phyloP scores from a whole-genome alignment of 2,113 vertebrate genomes.

The Percina caprodes region DNA sequence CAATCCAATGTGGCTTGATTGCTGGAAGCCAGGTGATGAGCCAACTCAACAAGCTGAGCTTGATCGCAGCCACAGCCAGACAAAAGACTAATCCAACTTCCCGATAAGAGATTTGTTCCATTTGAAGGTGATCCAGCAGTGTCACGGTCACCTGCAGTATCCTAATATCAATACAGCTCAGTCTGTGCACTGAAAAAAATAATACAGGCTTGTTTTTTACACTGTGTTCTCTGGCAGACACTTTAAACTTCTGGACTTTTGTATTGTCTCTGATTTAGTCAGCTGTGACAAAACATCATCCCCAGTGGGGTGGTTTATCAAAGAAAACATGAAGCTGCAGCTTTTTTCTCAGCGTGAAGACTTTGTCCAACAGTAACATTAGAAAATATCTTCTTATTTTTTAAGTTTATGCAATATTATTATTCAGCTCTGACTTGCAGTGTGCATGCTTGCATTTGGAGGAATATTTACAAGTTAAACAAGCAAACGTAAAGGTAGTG shows the following conservation, averaged over 20 bases:
- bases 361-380: constrained; percentile 1
- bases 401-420: background rate
- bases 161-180: constrained; percentile 51
- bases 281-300: constrained; percentile 49
- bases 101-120: constrained; percentile 24
- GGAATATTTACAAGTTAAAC: background rate
- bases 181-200: constrained; percentile 54
- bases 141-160: constrained; percentile 53
- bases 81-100: constrained; percentile 39
- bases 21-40: constrained; percentile 1
- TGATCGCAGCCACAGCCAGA: constrained; percentile 17
- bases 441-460: background rate
- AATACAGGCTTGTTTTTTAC: constrained; percentile 58
- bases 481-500: background rate
- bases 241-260: constrained; percentile 58
- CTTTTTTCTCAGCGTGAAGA: constrained; percentile 2
- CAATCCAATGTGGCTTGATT: background rate
- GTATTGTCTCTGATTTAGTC: constrained; percentile 63
- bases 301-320: constrained; percentile 34
- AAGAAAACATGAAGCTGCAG: constrained; percentile 40
- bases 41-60: constrained; percentile 13
- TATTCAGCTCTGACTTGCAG: background rate
- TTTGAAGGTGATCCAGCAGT: constrained; percentile 53
- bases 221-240: constrained; percentile 37
- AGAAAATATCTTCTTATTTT: background rate